Percentiles rank a stretch among this genome's conserved stretches.
Evolutionary conservation across 2,888 invertebrate species (phyloP).

Genomic region (Nyleta sp.): DNA sequence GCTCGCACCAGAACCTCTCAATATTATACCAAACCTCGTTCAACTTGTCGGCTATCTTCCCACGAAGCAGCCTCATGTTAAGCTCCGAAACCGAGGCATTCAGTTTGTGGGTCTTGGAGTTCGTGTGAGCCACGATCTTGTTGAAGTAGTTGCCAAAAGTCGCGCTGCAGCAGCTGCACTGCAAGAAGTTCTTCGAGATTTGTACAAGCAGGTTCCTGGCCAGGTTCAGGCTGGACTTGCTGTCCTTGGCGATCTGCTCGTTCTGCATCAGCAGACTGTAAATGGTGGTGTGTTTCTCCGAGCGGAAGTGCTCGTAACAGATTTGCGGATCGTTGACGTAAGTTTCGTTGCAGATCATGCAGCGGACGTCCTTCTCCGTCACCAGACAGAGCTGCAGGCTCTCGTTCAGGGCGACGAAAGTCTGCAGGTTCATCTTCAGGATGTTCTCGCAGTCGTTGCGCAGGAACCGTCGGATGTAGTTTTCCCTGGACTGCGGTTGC

Average conservation of each 20-base stretch:
- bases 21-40: conserved; percentile 69
- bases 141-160: conserved; percentile 34
- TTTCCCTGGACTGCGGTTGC: conserved; percentile 4
- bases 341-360: conserved; percentile 70
- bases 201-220: conserved; percentile 30
- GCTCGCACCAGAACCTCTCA: conserved; percentile 69
- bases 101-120: conserved; percentile 22
- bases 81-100: conserved; percentile 4
- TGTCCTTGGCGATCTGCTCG: conserved; percentile 56
- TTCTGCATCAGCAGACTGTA: conserved; percentile 66
- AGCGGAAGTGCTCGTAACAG: conserved; percentile 70
- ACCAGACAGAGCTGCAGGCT: conserved; percentile 61
- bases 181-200: conserved; percentile 15
- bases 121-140: conserved; percentile 31
- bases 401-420: conserved; percentile 52
- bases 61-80: not conserved
- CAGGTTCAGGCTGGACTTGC: conserved; percentile 53
- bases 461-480: conserved; percentile 50
- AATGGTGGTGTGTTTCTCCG: conserved; percentile 66
- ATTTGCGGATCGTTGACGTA: conserved; percentile 58
- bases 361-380: conserved; percentile 55
- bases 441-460: conserved; percentile 56
- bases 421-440: conserved; percentile 47
- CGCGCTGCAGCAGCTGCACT: conserved; percentile 51
- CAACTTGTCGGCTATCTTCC: conserved; percentile 25